Percentiles rank a stretch among this genome's conserved stretches.
Evolutionary conservation across 2,113 vertebrate species (phyloP).

Genomic region (Pedetes capensis): DNA sequence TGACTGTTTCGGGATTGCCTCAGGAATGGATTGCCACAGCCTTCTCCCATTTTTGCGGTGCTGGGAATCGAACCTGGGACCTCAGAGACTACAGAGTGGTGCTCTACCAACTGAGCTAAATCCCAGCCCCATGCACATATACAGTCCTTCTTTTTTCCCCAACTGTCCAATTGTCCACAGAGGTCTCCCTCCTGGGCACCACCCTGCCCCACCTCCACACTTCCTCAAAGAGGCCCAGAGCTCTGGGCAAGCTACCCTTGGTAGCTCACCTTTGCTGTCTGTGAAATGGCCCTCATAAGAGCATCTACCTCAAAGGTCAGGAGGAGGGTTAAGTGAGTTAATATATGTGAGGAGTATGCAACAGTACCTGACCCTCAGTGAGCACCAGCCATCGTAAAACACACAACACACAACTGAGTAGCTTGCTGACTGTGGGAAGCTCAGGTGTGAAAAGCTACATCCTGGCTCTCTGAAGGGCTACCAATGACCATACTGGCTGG

Average conservation of each 20-base stretch:
- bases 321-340: background rate
- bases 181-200: background rate
- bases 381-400: background rate
- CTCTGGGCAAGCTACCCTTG: background rate
- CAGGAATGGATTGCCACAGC: too few relatives aligned
- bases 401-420: fast-evolving
- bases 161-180: background rate
- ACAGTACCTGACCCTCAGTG: background rate
- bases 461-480: background rate
- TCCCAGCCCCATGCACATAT: too few relatives aligned
- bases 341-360: fast-evolving
- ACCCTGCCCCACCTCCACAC: fast-evolving
- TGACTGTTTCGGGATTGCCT: too few relatives aligned
- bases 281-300: fast-evolving
- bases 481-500: fast-evolving
- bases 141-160: background rate
- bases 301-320: background rate
- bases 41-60: too few relatives aligned
- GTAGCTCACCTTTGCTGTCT: background rate
- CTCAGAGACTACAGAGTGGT: too few relatives aligned
- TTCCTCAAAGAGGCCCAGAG: background rate
- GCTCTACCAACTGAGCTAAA: too few relatives aligned
- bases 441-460: background rate
- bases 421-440: background rate
- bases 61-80: too few relatives aligned